A percentile compares a stretch with the other conserved stretches of the same genome.
Evolutionary conservation across 2,797 vertebrate species (phyloP).

Genomic region (Sciurus vulgaris): DNA sequence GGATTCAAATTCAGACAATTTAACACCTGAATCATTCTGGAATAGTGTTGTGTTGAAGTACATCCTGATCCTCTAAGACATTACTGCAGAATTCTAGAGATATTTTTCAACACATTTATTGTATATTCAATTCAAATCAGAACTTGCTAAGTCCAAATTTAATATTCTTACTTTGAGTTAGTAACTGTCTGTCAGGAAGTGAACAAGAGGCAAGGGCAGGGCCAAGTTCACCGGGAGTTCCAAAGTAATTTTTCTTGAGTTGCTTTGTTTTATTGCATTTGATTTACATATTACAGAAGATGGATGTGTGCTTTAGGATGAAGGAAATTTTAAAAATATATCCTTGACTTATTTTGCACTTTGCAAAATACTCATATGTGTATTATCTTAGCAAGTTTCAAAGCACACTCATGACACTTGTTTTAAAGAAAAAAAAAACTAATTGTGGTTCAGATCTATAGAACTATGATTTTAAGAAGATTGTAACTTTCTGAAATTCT

Average conservation of each 20-base stretch:
- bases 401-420: accelerated
- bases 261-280: background rate
- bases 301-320: background rate
- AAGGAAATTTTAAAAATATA: background rate
- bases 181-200: background rate
- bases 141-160: background rate
- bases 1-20: background rate
- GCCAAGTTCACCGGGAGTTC: background rate
- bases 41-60: background rate
- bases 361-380: background rate
- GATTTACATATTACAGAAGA: background rate
- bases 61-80: background rate
- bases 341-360: background rate
- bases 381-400: background rate
- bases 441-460: background rate
- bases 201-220: background rate
- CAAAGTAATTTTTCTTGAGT: background rate
- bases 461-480: background rate
- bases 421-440: conserved; percentile 22
- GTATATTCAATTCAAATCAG: background rate
- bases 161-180: background rate
- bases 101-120: background rate
- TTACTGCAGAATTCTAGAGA: background rate
- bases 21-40: background rate
- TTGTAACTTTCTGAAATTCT: background rate